Base-by-base conservation (phyloP, 64 coral and sea anemone genomes). In the Hydrozoanthus tunicans region DNA sequence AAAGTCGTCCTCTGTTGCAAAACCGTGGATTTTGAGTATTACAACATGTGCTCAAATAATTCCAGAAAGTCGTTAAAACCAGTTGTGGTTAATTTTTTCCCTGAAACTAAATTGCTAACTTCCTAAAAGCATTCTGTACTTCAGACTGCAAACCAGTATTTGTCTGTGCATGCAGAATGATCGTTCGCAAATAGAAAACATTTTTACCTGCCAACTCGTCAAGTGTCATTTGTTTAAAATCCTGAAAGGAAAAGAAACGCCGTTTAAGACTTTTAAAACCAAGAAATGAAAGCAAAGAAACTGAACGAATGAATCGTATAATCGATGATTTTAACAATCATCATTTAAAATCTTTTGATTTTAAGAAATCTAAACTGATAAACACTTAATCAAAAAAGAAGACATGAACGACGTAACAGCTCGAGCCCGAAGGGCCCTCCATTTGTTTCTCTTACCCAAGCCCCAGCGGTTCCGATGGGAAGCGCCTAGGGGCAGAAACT, bases 151-250 rank as follows among this genome's bases (percentile, higher is more conserved):
- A 43, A 43, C 32, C 32, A 43, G 32, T 43, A 43, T 43, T 43
- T 43, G 0, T 43, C 32, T 43, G 32, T 43, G 32, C 32, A 43
- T 43, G 32, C 32, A 43, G 32, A 43, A 43, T 43, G 32, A 2
- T 43, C 32, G 32, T 43, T 43, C 68, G 12, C 51, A 52, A 13
- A 32, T 59, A 59, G 17, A 3, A 76, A 71, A 73, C 6, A 56
- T 61, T 20, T 27, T 52, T 93, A 93, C 92, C 92, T 82, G 78
- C 54, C 25, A 93, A 51, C 20, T 82, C 85, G 68, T 90, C 77
- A 11, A 93, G 86, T 82, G 78, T 82, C 66, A 60, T 53, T 76
- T 53, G 51, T 56, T 43, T 17, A 63, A 93, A 93, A 93, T 93
- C 92, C 92, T 93, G 59, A 3, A 79, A 61, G 67, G 12, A 5